Base-by-base conservation (phyloP, 1,140 invertebrate genomes). In the Drosophila simulans region DNA sequence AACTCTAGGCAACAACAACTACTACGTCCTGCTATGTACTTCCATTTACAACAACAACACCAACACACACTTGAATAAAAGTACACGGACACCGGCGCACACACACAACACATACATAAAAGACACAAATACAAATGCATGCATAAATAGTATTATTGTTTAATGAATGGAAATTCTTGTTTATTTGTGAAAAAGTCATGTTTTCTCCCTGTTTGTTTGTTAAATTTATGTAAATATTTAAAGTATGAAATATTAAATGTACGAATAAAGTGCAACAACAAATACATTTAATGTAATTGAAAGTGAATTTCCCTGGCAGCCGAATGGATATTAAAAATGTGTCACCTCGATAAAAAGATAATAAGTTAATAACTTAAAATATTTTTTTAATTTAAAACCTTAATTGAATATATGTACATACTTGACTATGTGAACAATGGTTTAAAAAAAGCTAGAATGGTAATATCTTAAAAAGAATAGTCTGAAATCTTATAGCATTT, bases 151-250 rank as follows among this genome's bases (percentile, higher is more conserved):
- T 89, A 89, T 89, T 89, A 89, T 89, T 89, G 84, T 89, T 89
- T 89, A 89, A 89, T 89, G 80, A 86, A 86, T 86, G 83, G 83
- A 89, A 89, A 89, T 89, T 89, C 80, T 80, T 89, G 84, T 89
- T 89, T 89, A 89, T 89, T 89, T 89, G 84, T 86, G 79, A 82
- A 89, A 85, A 88, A 89, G 84, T 89, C 80, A 84, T 89, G 80
- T 89, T 89, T 89, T 89, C 84, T 89, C 84, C 74, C 71, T 85
- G 81, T 85, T 88, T 88, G 84, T 89, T 89, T 89, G 84, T 89
- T 89, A 89, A 89, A 89, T 88, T 89, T 89, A 89, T 89, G 84
- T 89, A 89, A 89, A 89, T 89, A 89, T 89, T 89, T 84, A 89
- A 89, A 89, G 85, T 84, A 89, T 89, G 84, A 89, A 89, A 89